Percentiles rank a stretch among this genome's conserved stretches.
phyloP scores from a whole-genome alignment of 2,888 invertebrate genomes.

The Erebia palarica region DNA sequence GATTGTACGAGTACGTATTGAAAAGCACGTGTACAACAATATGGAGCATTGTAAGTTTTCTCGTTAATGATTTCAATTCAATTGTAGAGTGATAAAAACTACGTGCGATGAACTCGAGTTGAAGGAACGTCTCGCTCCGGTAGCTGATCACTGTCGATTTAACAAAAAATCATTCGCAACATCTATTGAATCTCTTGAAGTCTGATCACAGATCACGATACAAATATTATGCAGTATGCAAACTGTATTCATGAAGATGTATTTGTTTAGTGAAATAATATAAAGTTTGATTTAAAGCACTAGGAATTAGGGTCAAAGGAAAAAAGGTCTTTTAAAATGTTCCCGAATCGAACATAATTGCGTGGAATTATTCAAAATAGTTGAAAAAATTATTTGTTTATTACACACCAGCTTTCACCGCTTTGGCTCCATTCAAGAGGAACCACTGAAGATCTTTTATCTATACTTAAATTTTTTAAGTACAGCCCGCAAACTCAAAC shows the following conservation, averaged over 20 bases:
- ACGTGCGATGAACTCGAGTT: conserved; percentile 73
- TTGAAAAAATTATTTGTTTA: too few species aligned
- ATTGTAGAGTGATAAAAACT: conserved; percentile 53
- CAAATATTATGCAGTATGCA: background rate
- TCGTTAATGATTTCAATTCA: conserved; percentile 34
- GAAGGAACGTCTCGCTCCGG: conserved; percentile 76
- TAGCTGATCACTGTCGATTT: conserved; percentile 53
- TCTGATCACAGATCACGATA: background rate
- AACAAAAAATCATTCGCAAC: conserved; percentile 26
- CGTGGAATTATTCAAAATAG: too few species aligned
- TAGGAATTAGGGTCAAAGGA: too few species aligned
- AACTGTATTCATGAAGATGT: background rate
- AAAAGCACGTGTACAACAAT: conserved; percentile 7
- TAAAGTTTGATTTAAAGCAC: too few species aligned
- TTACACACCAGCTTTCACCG: too few species aligned
- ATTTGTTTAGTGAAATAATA: too few species aligned
- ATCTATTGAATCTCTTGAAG: conserved; percentile 3
- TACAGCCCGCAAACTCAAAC: too few species aligned
- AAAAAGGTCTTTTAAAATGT: too few species aligned
- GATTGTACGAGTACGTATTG: background rate
- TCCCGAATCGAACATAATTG: too few species aligned
- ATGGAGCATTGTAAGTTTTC: conserved; percentile 26
- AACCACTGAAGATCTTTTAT: too few species aligned
- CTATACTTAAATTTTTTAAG: too few species aligned
- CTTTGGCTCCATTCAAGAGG: too few species aligned